Evolutionary conservation across 1,140 invertebrate species (phyloP).

Genomic region (Cherax quadricarinatus): DNA sequence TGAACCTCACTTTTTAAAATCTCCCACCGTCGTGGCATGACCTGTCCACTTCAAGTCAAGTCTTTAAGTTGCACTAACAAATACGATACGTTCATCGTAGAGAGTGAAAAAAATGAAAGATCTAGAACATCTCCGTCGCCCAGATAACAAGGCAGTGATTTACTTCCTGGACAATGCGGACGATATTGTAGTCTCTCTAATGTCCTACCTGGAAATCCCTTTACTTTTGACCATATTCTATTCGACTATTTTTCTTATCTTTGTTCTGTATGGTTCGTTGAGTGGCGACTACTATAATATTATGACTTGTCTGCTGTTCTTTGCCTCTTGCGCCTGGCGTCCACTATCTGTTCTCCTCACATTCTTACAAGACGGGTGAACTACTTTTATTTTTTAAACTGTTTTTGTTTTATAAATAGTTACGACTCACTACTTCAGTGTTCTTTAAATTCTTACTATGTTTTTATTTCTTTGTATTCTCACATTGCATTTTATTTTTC

Average conservation of each 20-base stretch:
- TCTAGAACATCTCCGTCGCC: neutral
- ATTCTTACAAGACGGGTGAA: neutral
- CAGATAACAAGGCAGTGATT: neutral
- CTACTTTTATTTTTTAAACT: no score
- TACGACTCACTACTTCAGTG: no score
- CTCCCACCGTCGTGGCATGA: no score
- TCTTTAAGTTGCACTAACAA: neutral
- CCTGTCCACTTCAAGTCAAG: neutral
- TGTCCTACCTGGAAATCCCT: neutral
- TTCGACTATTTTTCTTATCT: neutral
- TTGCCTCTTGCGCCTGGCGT: neutral
- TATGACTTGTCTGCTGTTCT: neutral
- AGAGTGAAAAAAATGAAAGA: neutral
- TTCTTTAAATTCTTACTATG: no score
- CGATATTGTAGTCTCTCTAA: neutral
- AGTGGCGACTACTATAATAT: neutral
- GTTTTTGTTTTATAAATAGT: no score
- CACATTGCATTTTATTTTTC: no score
- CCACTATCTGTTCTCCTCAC: neutral
- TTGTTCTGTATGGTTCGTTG: neutral
- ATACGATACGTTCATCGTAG: neutral
- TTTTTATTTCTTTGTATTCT: no score
- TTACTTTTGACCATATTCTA: neutral
- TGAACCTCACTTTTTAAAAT: neutral
- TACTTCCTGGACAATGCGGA: neutral